Conservation (phyloP, 2,888 invertebrate species). For the Drosophila percnosoma region DNA sequence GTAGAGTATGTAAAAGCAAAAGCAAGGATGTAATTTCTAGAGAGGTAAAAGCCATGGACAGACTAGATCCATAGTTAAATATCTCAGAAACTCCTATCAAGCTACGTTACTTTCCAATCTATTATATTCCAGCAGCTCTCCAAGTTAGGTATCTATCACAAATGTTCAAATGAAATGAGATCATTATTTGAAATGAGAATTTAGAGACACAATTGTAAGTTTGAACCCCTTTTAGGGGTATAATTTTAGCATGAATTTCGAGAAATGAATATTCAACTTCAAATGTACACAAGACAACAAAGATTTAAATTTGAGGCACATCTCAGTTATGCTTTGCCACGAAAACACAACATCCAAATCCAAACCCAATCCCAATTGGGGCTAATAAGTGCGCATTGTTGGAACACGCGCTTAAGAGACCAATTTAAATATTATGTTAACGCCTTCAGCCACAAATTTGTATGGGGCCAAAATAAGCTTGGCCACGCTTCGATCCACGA, state of each 20-base stretch:
- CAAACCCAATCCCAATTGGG: conserved; percentile 21
- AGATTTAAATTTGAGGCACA: neutral
- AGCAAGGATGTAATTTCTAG: neutral
- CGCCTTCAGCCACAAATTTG: conserved; percentile 6
- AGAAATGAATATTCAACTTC: neutral
- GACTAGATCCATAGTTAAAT: neutral
- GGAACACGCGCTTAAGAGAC: conserved; percentile 69
- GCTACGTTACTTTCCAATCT: neutral
- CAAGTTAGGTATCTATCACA: no score
- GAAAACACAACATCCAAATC: conserved; percentile 23
- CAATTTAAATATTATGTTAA: conserved; percentile 69
- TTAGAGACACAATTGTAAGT: neutral
- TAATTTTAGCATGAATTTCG: neutral
- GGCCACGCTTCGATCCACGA: conserved; percentile 52
- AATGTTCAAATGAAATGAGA: no score
- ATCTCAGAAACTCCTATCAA: neutral
- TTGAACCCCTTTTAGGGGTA: accelerated
- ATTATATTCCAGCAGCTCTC: neutral
- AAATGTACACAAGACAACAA: neutral
- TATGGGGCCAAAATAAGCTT: conserved; percentile 12
- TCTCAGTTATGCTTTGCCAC: conserved; percentile 45
- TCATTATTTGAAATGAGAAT: no score
- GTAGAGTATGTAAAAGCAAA: neutral
- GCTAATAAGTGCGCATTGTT: conserved; percentile 60
- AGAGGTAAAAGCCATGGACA: neutral